A percentile compares a stretch with the other conserved stretches of the same genome.
These are phyloP conservation scores for Syngnathoides biaculeatus DNA, from an alignment of 2,113 vertebrate genomes.

Conservation along the genomic window DNA sequence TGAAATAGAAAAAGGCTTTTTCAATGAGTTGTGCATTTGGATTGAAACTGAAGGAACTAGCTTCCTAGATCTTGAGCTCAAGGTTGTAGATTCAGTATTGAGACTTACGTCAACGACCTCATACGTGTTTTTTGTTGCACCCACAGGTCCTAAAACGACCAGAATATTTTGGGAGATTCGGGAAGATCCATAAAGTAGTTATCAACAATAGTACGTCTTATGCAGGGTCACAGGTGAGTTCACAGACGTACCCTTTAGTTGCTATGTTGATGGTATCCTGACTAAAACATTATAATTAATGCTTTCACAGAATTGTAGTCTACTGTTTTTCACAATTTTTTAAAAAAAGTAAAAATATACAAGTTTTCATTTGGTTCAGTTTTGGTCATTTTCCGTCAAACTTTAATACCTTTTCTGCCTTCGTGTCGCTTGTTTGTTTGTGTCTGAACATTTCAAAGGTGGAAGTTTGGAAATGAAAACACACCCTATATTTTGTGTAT, in stretches of 20 bases:
- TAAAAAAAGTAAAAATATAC: too few relatives aligned
- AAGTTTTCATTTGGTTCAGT: too few relatives aligned
- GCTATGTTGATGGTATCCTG: too few relatives aligned
- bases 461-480: neutral
- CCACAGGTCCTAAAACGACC: slow-evolving; percentile 94
- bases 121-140: slow-evolving; percentile 15
- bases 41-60: too few relatives aligned
- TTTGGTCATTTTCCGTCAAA: neutral
- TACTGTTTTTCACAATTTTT: neutral
- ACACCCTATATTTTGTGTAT: too few relatives aligned
- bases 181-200: slow-evolving; percentile 99
- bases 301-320: neutral
- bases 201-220: slow-evolving; percentile 99
- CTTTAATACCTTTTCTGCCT: neutral
- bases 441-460: neutral
- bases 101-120: neutral
- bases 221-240: slow-evolving; percentile 95
- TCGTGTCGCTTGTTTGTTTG: too few relatives aligned
- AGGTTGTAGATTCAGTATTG: neutral
- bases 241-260: neutral
- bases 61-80: neutral
- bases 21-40: too few relatives aligned
- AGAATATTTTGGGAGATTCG: slow-evolving; percentile 99
- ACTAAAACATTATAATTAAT: neutral
- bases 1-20: too few relatives aligned